These are phyloP conservation scores for Listronotus bonariensis DNA, from an alignment of 1,140 invertebrate genomes.

Conservation along the genomic window DNA sequence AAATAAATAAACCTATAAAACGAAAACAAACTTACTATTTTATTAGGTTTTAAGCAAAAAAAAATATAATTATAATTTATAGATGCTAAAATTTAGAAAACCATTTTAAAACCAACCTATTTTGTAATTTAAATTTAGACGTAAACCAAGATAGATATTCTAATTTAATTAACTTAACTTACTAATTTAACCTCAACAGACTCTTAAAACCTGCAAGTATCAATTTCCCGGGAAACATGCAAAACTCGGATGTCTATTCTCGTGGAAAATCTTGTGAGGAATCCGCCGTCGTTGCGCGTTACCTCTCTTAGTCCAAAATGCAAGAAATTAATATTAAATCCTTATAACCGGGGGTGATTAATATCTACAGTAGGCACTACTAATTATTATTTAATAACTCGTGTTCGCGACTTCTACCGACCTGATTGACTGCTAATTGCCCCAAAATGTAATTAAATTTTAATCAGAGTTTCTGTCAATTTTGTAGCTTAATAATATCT, in stretches of 20 bases:
- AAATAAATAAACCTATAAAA: no score
- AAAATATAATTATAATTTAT: no score
- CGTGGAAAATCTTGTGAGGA: conserved; percentile 27
- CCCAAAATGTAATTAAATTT: conserved; percentile 53
- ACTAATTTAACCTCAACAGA: conserved; percentile 14
- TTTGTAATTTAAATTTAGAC: background rate
- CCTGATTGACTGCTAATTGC: conserved; percentile 53
- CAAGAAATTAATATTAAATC: conserved; percentile 48
- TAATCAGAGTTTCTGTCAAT: conserved; percentile 38
- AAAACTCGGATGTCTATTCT: conserved; percentile 10
- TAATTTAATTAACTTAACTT: conserved; percentile 24
- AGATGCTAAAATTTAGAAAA: no score
- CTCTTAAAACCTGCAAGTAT: conserved; percentile 23
- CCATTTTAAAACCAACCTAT: no score
- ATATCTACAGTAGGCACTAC: conserved; percentile 48
- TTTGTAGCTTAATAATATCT: background rate
- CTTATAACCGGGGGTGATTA: conserved; percentile 46
- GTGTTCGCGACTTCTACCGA: conserved; percentile 39
- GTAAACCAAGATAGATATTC: conserved; percentile 19
- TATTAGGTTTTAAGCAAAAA: no score
- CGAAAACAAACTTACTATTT: no score
- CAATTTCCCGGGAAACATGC: conserved; percentile 10
- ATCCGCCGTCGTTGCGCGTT: conserved; percentile 6
- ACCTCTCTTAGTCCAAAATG: conserved; percentile 18
- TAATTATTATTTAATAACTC: conserved; percentile 55